These are phyloP conservation scores for Halocynthia roretzi DNA, from an alignment of 23 tunicate species.

Conservation along the genomic window DNA sequence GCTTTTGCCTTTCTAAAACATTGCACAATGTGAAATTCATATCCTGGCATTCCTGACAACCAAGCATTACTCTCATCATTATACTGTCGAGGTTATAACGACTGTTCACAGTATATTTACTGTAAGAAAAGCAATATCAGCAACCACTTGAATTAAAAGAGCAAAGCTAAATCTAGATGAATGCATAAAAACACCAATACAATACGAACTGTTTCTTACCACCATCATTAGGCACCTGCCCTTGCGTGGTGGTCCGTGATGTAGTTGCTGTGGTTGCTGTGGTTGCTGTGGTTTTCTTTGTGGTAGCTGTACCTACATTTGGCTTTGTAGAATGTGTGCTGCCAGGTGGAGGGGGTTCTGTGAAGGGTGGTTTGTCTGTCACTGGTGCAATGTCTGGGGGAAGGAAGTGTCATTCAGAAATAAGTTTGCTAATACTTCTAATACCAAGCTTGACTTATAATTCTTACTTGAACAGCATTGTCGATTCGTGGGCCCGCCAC, in stretches of 20 bases:
- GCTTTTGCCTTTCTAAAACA: neutral
- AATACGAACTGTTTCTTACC: no score
- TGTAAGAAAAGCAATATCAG: no score
- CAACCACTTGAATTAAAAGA: no score
- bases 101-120: no score
- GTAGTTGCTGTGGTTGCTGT: neutral
- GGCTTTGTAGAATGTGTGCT: slow-evolving; percentile 20
- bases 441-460: neutral
- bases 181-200: no score
- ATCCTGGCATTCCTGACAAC: no score
- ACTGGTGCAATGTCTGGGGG: slow-evolving; percentile 11
- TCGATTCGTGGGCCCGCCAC: slow-evolving; percentile 73
- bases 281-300: slow-evolving; percentile 1
- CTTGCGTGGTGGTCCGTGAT: neutral
- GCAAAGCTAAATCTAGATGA: no score
- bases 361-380: slow-evolving; percentile 1
- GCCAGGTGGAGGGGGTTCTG: slow-evolving; percentile 21
- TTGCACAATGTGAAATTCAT: neutral
- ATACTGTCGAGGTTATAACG: no score
- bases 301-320: slow-evolving; percentile 15
- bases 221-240: neutral
- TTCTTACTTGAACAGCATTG: slow-evolving; percentile 68
- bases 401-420: slow-evolving; percentile 5
- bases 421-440: neutral
- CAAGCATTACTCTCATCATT: no score